phyloP scores from a whole-genome alignment of 2,113 vertebrate genomes.

The Leptobrachium ailaonicum region DNA sequence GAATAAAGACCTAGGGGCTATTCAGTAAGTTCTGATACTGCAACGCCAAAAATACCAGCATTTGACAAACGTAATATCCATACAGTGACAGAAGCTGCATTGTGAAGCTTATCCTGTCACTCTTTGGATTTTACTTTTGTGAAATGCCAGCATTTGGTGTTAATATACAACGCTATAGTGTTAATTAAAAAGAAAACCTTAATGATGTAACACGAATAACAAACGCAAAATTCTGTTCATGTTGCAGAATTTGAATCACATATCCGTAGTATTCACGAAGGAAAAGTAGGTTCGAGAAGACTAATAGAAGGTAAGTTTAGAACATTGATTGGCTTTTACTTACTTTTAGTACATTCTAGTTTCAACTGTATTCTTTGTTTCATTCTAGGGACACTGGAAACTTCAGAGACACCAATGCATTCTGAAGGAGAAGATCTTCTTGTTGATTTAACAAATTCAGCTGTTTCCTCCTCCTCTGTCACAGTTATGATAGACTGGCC shows the following conservation, averaged over 20 bases:
- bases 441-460: constrained; percentile 55
- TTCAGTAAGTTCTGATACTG: too few species aligned
- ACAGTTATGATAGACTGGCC: constrained; percentile 67
- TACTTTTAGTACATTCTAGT: too few species aligned
- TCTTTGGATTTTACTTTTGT: too few species aligned
- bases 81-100: too few species aligned
- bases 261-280: constrained; percentile 67
- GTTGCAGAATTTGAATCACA: constrained; percentile 62
- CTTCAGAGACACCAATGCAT: background rate
- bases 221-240: background rate
- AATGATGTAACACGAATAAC: background rate
- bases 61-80: too few species aligned
- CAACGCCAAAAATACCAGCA: too few species aligned
- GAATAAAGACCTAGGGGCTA: too few species aligned
- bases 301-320: constrained; percentile 46
- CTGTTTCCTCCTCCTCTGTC: background rate
- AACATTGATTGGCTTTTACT: background rate
- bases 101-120: too few species aligned
- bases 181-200: too few species aligned
- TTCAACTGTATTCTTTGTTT: background rate
- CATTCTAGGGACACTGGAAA: background rate
- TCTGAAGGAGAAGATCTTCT: constrained; percentile 58
- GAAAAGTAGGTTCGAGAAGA: constrained; percentile 40
- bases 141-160: too few species aligned
- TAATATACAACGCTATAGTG: too few species aligned